Evolutionary conservation across 2,113 vertebrate genomes (phyloP), one percentile per base, ranked within the genome.

Genomic region (Phasianus colchicus): DNA sequence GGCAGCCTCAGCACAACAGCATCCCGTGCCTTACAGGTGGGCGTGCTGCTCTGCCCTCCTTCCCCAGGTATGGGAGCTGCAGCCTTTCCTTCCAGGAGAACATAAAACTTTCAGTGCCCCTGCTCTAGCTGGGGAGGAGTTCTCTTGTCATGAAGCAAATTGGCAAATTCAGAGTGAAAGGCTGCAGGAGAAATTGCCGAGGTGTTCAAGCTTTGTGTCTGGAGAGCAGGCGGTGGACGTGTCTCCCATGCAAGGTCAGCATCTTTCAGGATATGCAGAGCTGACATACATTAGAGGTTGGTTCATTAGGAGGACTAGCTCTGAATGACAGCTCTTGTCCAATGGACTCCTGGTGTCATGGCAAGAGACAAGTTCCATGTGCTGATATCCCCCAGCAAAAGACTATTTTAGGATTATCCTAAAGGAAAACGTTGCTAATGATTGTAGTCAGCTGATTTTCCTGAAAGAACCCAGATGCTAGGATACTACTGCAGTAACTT

Each of bases 281-380:
- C 75, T 66, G 73, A 76, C 54, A 18, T 84, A 81, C 48, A 67
- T 34, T 65, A 57, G 85, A n/a, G 13, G 8, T 66, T 83, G 70
- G 20, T 79, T 96, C 63, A 57, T 94, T 93, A 69, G 54, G 83
- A 89, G 27, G 36, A 83, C 83, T 83, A 58, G 16, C 60, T 86
- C 52, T 73, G 71, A 90, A 48, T 84, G 74, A 55, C 57, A 85
- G 65, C 38, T 83, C 61, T 48, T 67, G 75, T 90, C 74, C 86
- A 77, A 67, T 0, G 1, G n/a, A 52, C 32, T 80, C 63, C 17
- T n/a, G 25, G 17, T 74, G 15, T 83, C 61, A 27, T 1, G 3
- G 55, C 47, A 88, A 86, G 79, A 89, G 88, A 70, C 45, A 74
- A 66, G 54, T 50, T 83, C 48, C 21, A 1, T 69, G n/a, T 75